These are phyloP conservation scores for Desoria tigrina DNA, from an alignment of 2,888 invertebrate species.

Conservation along the genomic window DNA sequence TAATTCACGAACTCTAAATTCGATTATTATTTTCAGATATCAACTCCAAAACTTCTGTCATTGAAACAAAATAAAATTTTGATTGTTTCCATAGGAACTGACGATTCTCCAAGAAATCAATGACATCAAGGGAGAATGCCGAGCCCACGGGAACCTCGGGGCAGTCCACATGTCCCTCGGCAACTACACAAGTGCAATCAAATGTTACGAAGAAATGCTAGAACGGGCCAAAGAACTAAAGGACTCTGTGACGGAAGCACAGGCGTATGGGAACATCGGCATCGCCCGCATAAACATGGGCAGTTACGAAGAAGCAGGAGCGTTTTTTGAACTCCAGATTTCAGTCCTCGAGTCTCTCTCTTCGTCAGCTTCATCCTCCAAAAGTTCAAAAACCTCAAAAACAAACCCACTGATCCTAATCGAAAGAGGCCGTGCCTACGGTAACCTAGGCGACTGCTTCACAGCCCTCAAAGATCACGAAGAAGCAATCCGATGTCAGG, in stretches of 20 bases:
- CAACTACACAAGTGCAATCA: slow-evolving; percentile 89
- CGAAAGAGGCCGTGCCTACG: slow-evolving; percentile 68
- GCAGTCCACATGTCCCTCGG: slow-evolving; percentile 92
- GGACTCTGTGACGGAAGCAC: slow-evolving; percentile 86
- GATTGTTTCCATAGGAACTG: slow-evolving; percentile 67
- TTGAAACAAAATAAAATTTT: too few relatives aligned
- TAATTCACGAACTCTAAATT: neutral
- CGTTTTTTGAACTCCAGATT: slow-evolving; percentile 80
- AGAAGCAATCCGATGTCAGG: slow-evolving; percentile 90
- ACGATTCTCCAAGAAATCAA: slow-evolving; percentile 87
- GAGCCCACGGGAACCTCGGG: slow-evolving; percentile 90
- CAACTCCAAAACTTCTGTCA: neutral
- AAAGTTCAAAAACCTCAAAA: neutral
- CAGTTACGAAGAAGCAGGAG: slow-evolving; percentile 92
- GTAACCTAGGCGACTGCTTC: slow-evolving; percentile 92
- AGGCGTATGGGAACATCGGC: slow-evolving; percentile 90
- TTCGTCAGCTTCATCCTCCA: slow-evolving; percentile 10
- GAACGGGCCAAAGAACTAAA: slow-evolving; percentile 87
- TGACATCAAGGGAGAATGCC: slow-evolving; percentile 85
- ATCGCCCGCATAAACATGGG: slow-evolving; percentile 92
- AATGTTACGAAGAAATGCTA: slow-evolving; percentile 91
- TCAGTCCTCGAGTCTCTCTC: slow-evolving; percentile 81
- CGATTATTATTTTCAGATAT: neutral
- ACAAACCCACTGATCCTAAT: slow-evolving; percentile 29
- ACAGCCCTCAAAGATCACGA: slow-evolving; percentile 90